phyloP scores from a whole-genome alignment of 2,113 vertebrate genomes.

The Oryzias celebensis region DNA sequence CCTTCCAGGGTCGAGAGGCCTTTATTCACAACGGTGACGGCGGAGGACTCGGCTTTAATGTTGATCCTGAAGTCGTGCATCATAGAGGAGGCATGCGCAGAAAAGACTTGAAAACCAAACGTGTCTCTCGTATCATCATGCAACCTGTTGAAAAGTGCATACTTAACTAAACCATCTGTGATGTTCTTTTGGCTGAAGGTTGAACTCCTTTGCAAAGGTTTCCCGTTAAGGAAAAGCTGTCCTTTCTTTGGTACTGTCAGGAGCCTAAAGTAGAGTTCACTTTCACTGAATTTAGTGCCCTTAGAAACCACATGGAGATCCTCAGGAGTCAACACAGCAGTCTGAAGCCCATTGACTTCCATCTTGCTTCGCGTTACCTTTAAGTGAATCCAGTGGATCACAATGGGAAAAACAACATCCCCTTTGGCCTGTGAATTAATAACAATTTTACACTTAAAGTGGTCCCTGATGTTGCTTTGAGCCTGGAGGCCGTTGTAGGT shows the following conservation, averaged over 20 bases:
- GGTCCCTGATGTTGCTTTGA: conserved; percentile 73
- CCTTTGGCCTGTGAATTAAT: conserved; percentile 67
- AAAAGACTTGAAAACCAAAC: conserved; percentile 82
- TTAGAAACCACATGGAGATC: conserved; percentile 77
- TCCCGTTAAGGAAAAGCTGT: conserved; percentile 73
- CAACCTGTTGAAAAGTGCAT: conserved; percentile 70
- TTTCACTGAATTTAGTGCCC: conserved; percentile 72
- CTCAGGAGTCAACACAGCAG: conserved; percentile 70
- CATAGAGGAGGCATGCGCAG: conserved; percentile 75
- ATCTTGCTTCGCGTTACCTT: conserved; percentile 78
- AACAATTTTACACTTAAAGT: conserved; percentile 82
- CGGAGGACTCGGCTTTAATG: conserved; percentile 75
- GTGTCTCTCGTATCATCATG: conserved; percentile 73
- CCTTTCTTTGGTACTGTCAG: conserved; percentile 81
- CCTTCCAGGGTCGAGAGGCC: conserved; percentile 85
- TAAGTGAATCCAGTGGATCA: conserved; percentile 80
- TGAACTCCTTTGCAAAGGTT: conserved; percentile 74
- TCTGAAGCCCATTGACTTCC: conserved; percentile 73
- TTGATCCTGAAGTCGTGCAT: conserved; percentile 78
- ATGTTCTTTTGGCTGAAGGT: conserved; percentile 85
- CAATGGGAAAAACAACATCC: conserved; percentile 75
- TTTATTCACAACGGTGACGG: conserved; percentile 78
- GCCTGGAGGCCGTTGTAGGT: conserved; percentile 77
- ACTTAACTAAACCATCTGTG: conserved; percentile 77
- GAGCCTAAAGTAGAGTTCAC: conserved; percentile 79